Evolutionary conservation across 2,113 vertebrate species (phyloP), one percentile per base, ranked within the genome.

Genomic region (Dipodomys spectabilis): DNA sequence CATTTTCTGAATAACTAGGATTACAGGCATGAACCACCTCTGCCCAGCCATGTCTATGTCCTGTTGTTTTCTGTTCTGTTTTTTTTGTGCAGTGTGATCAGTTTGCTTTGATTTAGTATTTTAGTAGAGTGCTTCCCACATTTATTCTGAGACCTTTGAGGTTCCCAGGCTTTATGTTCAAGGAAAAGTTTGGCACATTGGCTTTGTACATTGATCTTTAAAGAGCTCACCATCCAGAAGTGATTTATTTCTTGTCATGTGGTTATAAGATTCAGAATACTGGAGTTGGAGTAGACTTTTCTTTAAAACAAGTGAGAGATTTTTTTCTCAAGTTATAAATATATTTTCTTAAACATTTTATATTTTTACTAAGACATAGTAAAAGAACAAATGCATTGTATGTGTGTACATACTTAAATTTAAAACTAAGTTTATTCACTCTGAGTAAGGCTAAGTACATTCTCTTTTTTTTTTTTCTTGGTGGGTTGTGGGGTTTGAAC

Each of bases 301-400:
- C 28, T 78, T 82, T 28, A 30, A 57, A 82, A 35, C 13, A 81
- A 13, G 25, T 28, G 23, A 93, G 13, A 71, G 23, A 18, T 18
- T 57, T 30, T 88, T 93, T 78, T 28, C 83, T 25, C 20, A 28
- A 72, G 62, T 78, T 96, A 90, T 91, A 11, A 88, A 78, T 64
- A 88, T 65, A 60, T 45, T 85, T 82, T 86, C 19, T 86, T 92
- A 77, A 72, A 79, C 75, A 53, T 91, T 23, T 28, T 88, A 12
- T 74, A 30, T 65, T 92, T 75, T 95, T 77, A 72, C 30, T 15
- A 85, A 82, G 12, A 10, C 45, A 60, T 72, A 45, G 86, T 53
- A n/a, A 35, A 83, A 60, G 81, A 25, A 90, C 64, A 27, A 27
- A 9, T 88, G 28, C 15, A 75, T 65, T 73, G 68, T 44, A 84